Base-by-base conservation (phyloP, 2,888 invertebrate species). In the Corbicula japonica region DNA sequence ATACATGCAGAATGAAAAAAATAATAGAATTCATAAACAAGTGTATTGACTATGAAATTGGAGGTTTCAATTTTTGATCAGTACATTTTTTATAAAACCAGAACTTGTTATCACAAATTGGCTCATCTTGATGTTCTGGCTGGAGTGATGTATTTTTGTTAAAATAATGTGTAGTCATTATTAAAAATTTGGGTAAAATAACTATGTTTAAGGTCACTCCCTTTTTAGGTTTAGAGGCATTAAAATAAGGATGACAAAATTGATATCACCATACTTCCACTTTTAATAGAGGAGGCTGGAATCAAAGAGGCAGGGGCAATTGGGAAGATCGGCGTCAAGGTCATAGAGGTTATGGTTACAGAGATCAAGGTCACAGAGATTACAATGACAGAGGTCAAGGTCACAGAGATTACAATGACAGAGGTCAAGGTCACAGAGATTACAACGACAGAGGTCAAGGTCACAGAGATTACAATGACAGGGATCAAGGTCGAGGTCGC, bases 271-370 rank as follows among this genome's bases (percentile, higher is more conserved):
- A n/a, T n/a, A n/a, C 21, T 46, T 46, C 46, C 18, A 3, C 21
- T 46, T 46, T 46, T 15, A 41, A n/a, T n/a, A 50, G 80, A 54
- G 65, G 73, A 44, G 35, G 66, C 15, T 54, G 70, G 61, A 73
- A 70, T 46, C 32, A 73, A 34, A 68, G 73, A 58, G 73, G 58
- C 15, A 44, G 50, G 15, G 58, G 52, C 41, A 41, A 32, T 21
- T 56, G 76, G 54, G 50, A 52, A 34, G 74, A 56, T 71, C 71
- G 35, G 21, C 30, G 66, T 35, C 18, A 71, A 30, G 54, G 60
- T 38, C 46, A 76, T n/a, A 44, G 69, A 46, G 21, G 48, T 69
- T 30, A 61, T 15, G 32, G 54, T n/a, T 30, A 54, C 54, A n/a
- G 32, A 6, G n/a, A 60, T 35, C 60, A 60, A 35, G 38, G 44